A percentile compares a stretch with the other conserved stretches of the same genome.
Conservation (phyloP, 1,140 invertebrate genomes). For the Ceratitis capitata region DNA sequence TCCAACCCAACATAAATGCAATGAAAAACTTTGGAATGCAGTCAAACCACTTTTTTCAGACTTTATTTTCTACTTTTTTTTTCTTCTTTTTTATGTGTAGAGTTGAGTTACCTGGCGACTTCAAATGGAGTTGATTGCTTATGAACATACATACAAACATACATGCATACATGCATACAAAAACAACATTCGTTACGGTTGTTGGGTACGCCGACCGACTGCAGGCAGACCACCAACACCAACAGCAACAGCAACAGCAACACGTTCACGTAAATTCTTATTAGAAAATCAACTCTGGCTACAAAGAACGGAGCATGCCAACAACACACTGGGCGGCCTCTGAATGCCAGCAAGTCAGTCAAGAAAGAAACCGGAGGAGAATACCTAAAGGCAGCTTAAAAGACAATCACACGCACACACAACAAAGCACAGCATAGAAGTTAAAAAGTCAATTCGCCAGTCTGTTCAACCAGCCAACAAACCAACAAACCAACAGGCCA, state of each 20-base stretch:
- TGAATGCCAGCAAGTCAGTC: slow-evolving; percentile 26
- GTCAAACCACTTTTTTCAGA: slow-evolving; percentile 44
- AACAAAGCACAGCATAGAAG: not conserved
- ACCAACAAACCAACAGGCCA: no score
- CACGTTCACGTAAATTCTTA: slow-evolving; percentile 16
- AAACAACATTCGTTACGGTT: not conserved
- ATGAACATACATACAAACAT: no score
- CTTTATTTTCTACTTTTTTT: slow-evolving; percentile 37
- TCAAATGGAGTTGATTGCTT: not conserved
- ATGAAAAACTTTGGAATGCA: slow-evolving; percentile 45
- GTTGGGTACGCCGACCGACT: not conserved
- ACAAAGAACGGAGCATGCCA: slow-evolving; percentile 14
- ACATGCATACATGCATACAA: not conserved
- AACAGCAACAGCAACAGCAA: no score
- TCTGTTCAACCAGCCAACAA: not conserved
- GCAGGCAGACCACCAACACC: not conserved
- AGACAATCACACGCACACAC: not conserved
- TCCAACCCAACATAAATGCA: slow-evolving; percentile 28
- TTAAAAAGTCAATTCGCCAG: not conserved
- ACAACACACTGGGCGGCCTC: slow-evolving; percentile 36
- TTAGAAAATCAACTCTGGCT: not conserved
- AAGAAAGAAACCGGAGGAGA: slow-evolving; percentile 19
- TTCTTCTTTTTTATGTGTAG: no score
- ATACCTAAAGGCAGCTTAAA: not conserved
- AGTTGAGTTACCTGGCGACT: not conserved